Percentiles rank a stretch among this genome's conserved stretches.
Evolutionary conservation across 2,888 invertebrate genomes (phyloP).

Genomic region (Alcis repandata): DNA sequence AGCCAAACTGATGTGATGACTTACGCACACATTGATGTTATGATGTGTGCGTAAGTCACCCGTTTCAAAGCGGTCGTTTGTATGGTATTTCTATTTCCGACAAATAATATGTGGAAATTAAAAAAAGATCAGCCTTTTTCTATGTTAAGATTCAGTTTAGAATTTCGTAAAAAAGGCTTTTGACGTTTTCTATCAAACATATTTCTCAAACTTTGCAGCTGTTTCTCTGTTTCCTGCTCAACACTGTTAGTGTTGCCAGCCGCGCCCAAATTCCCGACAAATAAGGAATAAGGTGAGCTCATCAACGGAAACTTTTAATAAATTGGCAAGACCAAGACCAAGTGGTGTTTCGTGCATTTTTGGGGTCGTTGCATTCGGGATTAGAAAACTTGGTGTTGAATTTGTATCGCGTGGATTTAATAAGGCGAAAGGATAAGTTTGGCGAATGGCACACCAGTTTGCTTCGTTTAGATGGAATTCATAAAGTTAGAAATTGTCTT

Average conservation of each 20-base stretch:
- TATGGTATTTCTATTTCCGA: too few species aligned
- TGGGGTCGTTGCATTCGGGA: constrained; percentile 51
- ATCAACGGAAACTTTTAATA: constrained; percentile 41
- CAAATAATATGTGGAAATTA: too few species aligned
- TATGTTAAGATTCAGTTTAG: too few species aligned
- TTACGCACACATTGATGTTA: neutral
- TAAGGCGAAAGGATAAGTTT: constrained; percentile 12
- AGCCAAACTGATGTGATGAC: neutral
- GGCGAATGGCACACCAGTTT: constrained; percentile 5
- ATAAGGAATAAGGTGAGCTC: constrained; percentile 65
- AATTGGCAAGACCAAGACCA: constrained; percentile 44
- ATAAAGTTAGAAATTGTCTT: neutral
- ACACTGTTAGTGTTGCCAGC: constrained; percentile 68
- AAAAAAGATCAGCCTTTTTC: too few species aligned
- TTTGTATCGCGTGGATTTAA: constrained; percentile 22
- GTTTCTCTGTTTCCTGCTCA: neutral
- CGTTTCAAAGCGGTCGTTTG: too few species aligned
- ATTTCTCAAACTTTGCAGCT: too few species aligned
- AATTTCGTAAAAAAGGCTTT: too few species aligned
- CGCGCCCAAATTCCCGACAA: constrained; percentile 58
- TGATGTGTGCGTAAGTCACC: neutral
- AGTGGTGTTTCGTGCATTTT: constrained; percentile 58
- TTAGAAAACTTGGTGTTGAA: constrained; percentile 48
- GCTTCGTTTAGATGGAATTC: constrained; percentile 5
- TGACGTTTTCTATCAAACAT: too few species aligned